Percentiles rank a stretch among this genome's conserved stretches.
Conservation (phyloP, 2,888 invertebrate genomes). For the Amphimallon solstitiale region DNA sequence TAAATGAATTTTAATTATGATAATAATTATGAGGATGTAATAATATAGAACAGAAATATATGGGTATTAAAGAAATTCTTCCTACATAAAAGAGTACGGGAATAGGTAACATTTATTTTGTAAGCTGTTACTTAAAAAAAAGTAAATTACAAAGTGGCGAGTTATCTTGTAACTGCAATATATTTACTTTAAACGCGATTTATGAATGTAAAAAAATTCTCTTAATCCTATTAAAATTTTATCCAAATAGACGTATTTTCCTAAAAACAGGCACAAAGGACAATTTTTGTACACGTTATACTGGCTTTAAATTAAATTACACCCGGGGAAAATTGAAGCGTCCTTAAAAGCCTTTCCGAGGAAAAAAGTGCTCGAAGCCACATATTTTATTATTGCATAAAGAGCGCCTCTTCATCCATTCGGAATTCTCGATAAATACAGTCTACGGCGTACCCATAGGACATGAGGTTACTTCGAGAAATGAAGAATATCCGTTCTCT, state of each 20-base stretch:
- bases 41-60: too few relatives aligned
- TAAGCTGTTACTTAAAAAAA: constrained; percentile 1
- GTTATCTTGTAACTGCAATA: background rate
- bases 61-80: background rate
- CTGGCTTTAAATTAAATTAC: constrained; percentile 26
- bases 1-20: too few relatives aligned
- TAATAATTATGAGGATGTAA: too few relatives aligned
- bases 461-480: background rate
- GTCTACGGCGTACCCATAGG: constrained; percentile 2
- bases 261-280: constrained; percentile 10
- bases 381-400: constrained; percentile 32
- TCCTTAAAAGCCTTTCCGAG: constrained; percentile 16
- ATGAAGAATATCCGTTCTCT: constrained; percentile 8
- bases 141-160: constrained; percentile 1
- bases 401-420: constrained; percentile 23
- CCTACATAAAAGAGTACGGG: background rate
- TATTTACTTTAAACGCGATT: background rate
- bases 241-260: constrained; percentile 23
- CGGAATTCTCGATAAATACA: constrained; percentile 25
- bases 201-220: background rate
- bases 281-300: constrained; percentile 15
- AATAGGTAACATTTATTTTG: background rate
- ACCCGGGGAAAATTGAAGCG: constrained; percentile 18
- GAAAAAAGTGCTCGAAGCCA: constrained; percentile 13
- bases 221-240: constrained; percentile 27